Base-by-base conservation (phyloP, 2,797 vertebrate genomes). In the Periophthalmus magnuspinnatus region DNA sequence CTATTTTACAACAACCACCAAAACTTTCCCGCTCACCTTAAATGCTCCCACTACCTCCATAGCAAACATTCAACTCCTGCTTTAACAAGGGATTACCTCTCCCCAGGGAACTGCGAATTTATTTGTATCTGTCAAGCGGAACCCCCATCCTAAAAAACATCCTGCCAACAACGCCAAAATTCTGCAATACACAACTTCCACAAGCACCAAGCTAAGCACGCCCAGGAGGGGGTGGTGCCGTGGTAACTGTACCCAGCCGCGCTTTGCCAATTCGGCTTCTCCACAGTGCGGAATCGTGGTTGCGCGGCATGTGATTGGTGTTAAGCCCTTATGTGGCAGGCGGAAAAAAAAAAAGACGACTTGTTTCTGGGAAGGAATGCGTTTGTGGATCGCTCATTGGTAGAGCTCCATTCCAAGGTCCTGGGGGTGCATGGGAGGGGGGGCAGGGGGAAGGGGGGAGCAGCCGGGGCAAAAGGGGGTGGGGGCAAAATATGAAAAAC, bases 311-410 rank as follows among this genome's bases (percentile, higher is more conserved):
- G 81, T 89, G 89, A 91, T 91, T 88, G 85, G 84, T 89, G 83
- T 88, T 84, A 69, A 82, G 84, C 81, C 58, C 66, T 24, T 59
- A 59, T 59, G 52, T 89, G 86, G 84, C 79, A 86, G 82, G 72
- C n/a, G 11, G 21, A 22, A 24, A 45, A 45, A 47, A 63, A 80
- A 80, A 63, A 63, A 60, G 60, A 79, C 79, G 77, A 88, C 85
- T 85, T 92, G 91, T 93, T 83, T 93, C 90, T 81, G 78, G 91
- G 90, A 92, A 92, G 89, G 88, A 92, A 90, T 89, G 75, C 52
- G 2, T 74, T 72, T 66, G 78, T 81, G 80, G 80, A 70, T 75
- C 79, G 82, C 85, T 91, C 89, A 92, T 91, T 92, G 91, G 91
- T 84, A 90, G 90, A 90, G 81, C 78, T 79, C 75, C 56, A 41